A percentile compares a stretch with the other conserved stretches of the same genome.
Conservation (phyloP, 2,113 vertebrate species). For the Tupaia tana region DNA sequence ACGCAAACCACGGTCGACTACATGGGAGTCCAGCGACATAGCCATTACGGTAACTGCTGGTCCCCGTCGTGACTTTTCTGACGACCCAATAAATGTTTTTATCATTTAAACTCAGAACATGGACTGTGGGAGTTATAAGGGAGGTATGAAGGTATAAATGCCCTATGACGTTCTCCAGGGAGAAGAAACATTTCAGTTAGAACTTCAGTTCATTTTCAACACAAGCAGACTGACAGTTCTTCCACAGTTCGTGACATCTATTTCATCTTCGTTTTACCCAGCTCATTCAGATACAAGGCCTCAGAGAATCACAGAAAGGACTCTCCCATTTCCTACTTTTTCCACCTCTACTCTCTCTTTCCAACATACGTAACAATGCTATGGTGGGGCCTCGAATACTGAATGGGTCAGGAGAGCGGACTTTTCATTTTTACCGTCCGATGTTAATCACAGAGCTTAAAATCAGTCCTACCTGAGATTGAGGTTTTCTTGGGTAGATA, state of each 20-base stretch:
- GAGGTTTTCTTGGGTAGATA: background rate
- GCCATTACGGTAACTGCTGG: too few relatives aligned
- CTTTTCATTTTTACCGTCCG: background rate
- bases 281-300: background rate
- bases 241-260: too few relatives aligned
- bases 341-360: background rate
- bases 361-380: background rate
- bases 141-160: background rate
- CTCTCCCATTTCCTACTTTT: background rate
- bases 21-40: too few relatives aligned
- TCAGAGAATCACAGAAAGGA: background rate
- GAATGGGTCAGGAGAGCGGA: background rate
- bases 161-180: background rate
- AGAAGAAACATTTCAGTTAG: background rate
- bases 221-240: background rate
- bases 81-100: background rate
- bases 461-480: background rate
- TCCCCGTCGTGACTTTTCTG: too few relatives aligned
- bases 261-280: background rate
- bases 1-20: too few relatives aligned
- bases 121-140: background rate
- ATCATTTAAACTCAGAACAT: background rate
- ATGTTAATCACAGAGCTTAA: background rate
- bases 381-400: background rate
- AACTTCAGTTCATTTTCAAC: background rate